phyloP scores from a whole-genome alignment of 2,113 vertebrate species.

The Rhegmatorhina hoffmannsi region DNA sequence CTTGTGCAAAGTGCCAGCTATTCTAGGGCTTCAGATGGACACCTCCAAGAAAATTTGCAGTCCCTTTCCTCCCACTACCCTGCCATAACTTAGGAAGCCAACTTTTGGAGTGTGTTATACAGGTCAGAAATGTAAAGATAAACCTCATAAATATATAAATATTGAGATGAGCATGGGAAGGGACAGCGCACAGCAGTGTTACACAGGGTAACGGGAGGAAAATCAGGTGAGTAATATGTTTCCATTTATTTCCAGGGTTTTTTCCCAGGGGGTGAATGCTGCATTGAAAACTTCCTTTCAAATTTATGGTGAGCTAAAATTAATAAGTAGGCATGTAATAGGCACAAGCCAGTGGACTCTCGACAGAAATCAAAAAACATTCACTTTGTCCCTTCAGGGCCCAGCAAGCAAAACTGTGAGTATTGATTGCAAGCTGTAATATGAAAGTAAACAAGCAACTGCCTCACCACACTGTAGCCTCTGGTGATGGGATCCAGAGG shows the following conservation, averaged over 20 bases:
- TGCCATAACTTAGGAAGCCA: not conserved
- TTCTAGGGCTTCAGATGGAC: not conserved
- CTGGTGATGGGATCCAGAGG: not conserved
- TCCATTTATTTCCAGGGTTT: not conserved
- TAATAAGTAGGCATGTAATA: not conserved
- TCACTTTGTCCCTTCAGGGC: not conserved
- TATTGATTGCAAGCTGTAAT: not conserved
- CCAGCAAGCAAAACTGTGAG: not conserved
- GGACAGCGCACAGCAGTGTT: not conserved
- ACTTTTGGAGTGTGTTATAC: not conserved
- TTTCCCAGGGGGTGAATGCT: not conserved
- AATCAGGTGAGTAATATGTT: not conserved
- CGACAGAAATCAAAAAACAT: not conserved
- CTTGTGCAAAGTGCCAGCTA: not conserved
- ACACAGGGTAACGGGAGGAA: not conserved
- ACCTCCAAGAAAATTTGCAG: not conserved
- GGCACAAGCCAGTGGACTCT: not conserved
- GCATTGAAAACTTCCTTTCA: not conserved
- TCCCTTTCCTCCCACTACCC: not conserved
- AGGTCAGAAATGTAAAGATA: not conserved
- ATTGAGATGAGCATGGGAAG: accelerated
- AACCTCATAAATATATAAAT: not conserved
- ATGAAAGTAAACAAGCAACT: not conserved
- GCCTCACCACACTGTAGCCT: not conserved
- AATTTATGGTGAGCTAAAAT: not conserved